A percentile compares a stretch with the other conserved stretches of the same genome.
Conservation (phyloP, 2,113 vertebrate species). For the Mandrillus leucophaeus region DNA sequence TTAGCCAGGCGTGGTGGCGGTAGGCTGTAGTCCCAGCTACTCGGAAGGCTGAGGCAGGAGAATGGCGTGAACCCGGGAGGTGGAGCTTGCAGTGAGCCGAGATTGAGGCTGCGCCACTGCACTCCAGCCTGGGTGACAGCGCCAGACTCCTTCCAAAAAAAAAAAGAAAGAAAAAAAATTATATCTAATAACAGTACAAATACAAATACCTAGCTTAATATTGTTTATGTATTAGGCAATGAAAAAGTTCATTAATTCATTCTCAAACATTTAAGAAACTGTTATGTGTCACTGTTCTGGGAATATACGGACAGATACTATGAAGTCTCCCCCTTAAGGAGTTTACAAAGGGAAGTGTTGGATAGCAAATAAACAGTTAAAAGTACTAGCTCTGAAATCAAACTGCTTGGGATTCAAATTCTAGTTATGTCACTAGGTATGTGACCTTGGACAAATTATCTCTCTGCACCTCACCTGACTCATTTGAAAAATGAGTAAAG, state of each 20-base stretch:
- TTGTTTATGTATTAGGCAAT: not conserved
- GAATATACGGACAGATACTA: not conserved
- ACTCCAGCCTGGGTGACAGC: too few species aligned
- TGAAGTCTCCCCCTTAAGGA: not conserved
- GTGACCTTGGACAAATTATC: not conserved
- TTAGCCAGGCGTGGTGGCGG: too few species aligned
- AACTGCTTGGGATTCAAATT: not conserved
- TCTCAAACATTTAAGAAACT: not conserved
- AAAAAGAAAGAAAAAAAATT: too few species aligned
- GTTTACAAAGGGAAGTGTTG: not conserved
- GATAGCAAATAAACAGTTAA: not conserved
- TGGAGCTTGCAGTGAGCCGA: too few species aligned
- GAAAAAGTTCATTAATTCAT: not conserved
- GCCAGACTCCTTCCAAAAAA: too few species aligned
- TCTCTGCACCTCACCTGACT: not conserved
- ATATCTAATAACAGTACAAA: not conserved
- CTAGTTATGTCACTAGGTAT: not conserved
- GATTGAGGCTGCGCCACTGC: too few species aligned
- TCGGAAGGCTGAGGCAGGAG: too few species aligned
- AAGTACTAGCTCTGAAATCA: not conserved
- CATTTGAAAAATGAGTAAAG: conserved; percentile 84
- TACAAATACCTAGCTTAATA: not conserved
- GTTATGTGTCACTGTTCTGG: not conserved
- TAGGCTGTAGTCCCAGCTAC: too few species aligned
- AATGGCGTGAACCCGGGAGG: rapidly evolving